Evolutionary conservation across 2,888 invertebrate genomes (phyloP).

Genomic region (Acanthoscelides obtectus): DNA sequence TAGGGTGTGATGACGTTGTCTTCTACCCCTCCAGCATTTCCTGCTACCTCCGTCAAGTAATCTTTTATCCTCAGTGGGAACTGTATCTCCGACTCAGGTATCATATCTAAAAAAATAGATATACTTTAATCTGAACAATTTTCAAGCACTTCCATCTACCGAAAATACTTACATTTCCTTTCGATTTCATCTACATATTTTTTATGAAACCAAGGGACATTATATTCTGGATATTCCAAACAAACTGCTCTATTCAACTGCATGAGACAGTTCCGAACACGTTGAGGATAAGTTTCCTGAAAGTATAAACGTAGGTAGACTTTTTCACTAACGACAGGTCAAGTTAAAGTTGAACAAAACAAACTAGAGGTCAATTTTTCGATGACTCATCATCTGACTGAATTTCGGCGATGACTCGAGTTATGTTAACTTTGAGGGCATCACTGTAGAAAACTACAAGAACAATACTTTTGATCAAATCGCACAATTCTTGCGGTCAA

Average conservation of each 20-base stretch:
- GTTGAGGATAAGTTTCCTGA: constrained; percentile 52
- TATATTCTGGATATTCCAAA: constrained; percentile 58
- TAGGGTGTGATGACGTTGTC: constrained; percentile 45
- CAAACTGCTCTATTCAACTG: constrained; percentile 60
- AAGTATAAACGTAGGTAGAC: constrained; percentile 1
- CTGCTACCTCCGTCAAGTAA: constrained; percentile 33
- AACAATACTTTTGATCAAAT: no score
- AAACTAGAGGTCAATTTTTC: no score
- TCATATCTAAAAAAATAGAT: constrained; percentile 11
- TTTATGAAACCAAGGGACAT: constrained; percentile 64
- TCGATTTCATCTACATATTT: constrained; percentile 54
- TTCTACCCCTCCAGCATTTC: constrained; percentile 28
- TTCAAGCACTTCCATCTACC: background rate
- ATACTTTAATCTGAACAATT: background rate
- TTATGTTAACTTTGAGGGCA: no score
- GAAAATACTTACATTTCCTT: constrained; percentile 42
- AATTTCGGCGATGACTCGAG: no score
- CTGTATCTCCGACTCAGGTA: constrained; percentile 4
- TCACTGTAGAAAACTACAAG: no score
- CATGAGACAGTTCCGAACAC: constrained; percentile 55
- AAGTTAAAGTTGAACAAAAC: no score
- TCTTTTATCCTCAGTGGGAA: constrained; percentile 25
- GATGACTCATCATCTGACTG: no score
- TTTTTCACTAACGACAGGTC: no score
- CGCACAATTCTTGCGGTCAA: no score